Evolutionary conservation across 2,888 invertebrate genomes (phyloP).

Genomic region (Orthonevra nobilis): DNA sequence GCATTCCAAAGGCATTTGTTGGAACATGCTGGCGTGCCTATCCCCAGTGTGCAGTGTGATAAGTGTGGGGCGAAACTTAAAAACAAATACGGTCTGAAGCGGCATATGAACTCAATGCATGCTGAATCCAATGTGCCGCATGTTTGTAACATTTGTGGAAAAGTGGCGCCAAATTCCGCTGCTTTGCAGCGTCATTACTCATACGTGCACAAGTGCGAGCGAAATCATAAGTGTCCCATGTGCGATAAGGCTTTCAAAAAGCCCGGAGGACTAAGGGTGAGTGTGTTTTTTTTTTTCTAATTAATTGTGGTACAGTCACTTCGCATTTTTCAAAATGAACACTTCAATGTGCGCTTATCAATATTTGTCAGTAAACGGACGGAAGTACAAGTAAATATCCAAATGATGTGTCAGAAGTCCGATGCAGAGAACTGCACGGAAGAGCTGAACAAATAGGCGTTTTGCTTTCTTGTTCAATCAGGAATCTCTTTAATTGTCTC

Average conservation of each 20-base stretch:
- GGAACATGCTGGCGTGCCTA: slow-evolving; percentile 75
- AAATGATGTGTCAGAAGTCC: too few species aligned
- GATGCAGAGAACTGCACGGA: too few species aligned
- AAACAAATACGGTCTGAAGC: slow-evolving; percentile 75
- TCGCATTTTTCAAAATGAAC: too few species aligned
- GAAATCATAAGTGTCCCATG: slow-evolving; percentile 76
- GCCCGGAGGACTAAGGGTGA: slow-evolving; percentile 74
- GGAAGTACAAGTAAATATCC: too few species aligned
- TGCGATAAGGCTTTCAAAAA: slow-evolving; percentile 78
- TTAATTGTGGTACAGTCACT: too few species aligned
- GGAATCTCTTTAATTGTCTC: too few species aligned
- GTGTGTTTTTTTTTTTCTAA: too few species aligned
- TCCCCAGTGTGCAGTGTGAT: slow-evolving; percentile 75
- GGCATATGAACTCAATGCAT: slow-evolving; percentile 77
- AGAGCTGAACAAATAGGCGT: too few species aligned
- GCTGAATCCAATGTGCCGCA: slow-evolving; percentile 75
- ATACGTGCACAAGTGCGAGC: slow-evolving; percentile 76
- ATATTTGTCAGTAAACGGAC: too few species aligned
- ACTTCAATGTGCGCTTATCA: too few species aligned
- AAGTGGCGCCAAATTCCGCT: slow-evolving; percentile 75
- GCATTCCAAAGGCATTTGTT: slow-evolving; percentile 76
- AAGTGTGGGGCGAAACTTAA: slow-evolving; percentile 75
- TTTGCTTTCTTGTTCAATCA: too few species aligned
- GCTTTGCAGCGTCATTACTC: slow-evolving; percentile 76
- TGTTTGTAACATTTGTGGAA: slow-evolving; percentile 75